phyloP scores from a whole-genome alignment of 2,113 vertebrate genomes.

The Carassius carassius region DNA sequence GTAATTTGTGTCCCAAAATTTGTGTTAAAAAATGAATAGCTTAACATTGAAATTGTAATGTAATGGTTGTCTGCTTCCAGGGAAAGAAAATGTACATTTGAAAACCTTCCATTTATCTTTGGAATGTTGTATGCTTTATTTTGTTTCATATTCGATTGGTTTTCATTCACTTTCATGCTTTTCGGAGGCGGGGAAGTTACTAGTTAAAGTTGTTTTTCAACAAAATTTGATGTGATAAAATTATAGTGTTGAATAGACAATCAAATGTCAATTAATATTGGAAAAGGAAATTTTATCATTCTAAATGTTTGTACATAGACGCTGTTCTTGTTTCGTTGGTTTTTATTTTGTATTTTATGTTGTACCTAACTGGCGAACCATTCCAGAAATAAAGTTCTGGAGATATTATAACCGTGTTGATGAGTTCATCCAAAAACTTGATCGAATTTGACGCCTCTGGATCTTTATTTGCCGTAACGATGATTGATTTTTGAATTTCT shows the following conservation, averaged over 20 bases:
- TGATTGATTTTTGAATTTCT: background rate
- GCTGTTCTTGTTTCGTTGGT: constrained; percentile 48
- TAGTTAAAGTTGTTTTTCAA: constrained; percentile 39
- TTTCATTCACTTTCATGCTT: constrained; percentile 31
- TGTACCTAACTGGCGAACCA: constrained; percentile 55
- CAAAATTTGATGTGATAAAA: constrained; percentile 47
- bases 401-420: constrained; percentile 35
- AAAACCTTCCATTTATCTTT: constrained; percentile 43
- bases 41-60: constrained; percentile 44
- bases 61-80: constrained; percentile 46
- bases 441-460: background rate
- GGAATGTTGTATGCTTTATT: constrained; percentile 36
- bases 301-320: constrained; percentile 60
- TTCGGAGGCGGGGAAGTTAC: background rate
- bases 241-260: constrained; percentile 58
- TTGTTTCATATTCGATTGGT: constrained; percentile 18
- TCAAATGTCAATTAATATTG: constrained; percentile 52
- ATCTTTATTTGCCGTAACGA: background rate
- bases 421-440: background rate
- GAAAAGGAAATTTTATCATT: constrained; percentile 51
- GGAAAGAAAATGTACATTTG: constrained; percentile 40
- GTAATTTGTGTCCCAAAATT: constrained; percentile 53
- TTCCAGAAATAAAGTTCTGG: constrained; percentile 63
- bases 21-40: constrained; percentile 43
- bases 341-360: constrained; percentile 60